Evolutionary conservation across 2,797 vertebrate species (phyloP).

Genomic region (Sciurus carolinensis): DNA sequence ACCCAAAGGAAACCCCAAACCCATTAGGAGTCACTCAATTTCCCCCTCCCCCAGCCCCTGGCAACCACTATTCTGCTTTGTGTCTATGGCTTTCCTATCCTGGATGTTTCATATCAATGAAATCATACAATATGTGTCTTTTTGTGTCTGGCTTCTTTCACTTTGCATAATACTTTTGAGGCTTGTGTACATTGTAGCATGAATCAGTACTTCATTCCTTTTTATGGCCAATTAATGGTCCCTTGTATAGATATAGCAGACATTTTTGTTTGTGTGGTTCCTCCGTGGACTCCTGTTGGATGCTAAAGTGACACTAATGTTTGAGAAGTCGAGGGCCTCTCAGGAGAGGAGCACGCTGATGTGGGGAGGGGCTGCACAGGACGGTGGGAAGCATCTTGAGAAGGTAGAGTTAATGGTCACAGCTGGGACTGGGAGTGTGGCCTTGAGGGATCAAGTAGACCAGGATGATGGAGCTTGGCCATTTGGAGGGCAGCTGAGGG

Average conservation of each 20-base stretch:
- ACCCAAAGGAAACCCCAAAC: background rate
- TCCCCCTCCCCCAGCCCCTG: background rate
- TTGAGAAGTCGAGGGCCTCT: background rate
- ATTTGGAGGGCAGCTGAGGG: background rate
- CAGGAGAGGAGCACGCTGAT: background rate
- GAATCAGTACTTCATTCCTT: background rate
- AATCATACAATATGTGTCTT: background rate
- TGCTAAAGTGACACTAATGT: background rate
- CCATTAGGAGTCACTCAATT: background rate
- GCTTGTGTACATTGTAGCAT: background rate
- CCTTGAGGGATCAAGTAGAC: background rate
- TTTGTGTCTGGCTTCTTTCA: constrained; percentile 36
- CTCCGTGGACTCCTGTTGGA: background rate
- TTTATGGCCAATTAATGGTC: background rate
- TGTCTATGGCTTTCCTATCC: background rate
- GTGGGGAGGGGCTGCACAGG: background rate
- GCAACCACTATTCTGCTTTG: background rate
- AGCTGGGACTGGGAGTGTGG: background rate
- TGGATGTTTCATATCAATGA: background rate
- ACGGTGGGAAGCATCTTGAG: background rate
- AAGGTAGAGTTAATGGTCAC: background rate
- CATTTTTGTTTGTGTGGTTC: background rate
- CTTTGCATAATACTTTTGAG: background rate
- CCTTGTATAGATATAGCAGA: background rate
- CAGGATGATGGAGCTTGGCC: background rate